Conservation (phyloP, 2,888 invertebrate genomes). For the Athalia rosae region DNA sequence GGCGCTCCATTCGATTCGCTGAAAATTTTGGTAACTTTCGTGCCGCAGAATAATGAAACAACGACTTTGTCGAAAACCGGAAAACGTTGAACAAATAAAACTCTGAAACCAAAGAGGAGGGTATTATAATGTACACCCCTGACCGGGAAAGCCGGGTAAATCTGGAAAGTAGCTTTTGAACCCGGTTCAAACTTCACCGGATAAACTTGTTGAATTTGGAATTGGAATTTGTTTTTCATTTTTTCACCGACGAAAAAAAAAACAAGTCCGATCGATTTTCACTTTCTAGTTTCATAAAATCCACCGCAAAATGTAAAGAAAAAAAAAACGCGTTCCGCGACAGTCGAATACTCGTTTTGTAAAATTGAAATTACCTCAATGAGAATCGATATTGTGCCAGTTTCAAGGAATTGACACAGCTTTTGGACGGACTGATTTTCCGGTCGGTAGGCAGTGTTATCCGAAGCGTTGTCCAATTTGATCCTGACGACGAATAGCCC, state of each 20-base stretch:
- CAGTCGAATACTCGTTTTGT: no score
- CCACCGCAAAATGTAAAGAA: no score
- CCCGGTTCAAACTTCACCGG: background rate
- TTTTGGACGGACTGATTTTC: background rate
- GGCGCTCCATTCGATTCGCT: no score
- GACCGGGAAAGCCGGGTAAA: background rate
- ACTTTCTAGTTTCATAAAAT: no score
- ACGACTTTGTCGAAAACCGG: no score
- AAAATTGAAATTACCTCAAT: no score
- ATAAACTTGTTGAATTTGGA: background rate
- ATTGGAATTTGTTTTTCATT: background rate
- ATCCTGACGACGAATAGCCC: background rate
- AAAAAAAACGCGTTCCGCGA: no score
- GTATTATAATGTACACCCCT: background rate
- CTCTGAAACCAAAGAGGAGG: background rate
- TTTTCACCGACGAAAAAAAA: background rate
- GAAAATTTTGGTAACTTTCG: no score
- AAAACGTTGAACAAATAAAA: background rate
- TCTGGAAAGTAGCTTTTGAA: background rate
- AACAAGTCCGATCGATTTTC: background rate
- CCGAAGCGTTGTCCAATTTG: background rate
- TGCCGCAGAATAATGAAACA: no score
- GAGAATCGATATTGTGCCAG: no score
- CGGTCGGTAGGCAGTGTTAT: background rate
- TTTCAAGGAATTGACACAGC: no score